Percentiles rank a stretch among this genome's conserved stretches.
Conservation (phyloP, 2,888 invertebrate species). For the Temnothorax unifasciatus region DNA sequence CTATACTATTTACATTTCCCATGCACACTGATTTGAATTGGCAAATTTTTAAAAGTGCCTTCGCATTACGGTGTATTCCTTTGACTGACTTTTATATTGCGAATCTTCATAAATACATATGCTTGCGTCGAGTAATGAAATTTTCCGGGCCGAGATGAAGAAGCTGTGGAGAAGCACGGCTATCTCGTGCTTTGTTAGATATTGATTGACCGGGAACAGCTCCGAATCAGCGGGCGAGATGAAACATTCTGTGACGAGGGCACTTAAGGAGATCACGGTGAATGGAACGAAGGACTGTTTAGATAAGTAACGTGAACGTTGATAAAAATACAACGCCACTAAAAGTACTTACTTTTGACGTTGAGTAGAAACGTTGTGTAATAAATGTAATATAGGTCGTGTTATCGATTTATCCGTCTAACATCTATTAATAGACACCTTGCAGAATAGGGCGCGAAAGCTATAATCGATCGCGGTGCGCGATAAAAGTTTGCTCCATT, state of each 20-base stretch:
- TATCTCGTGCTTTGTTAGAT: slow-evolving; percentile 23
- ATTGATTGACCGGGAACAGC: slow-evolving; percentile 33
- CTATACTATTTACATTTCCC: background rate
- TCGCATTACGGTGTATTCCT: background rate
- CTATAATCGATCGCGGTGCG: slow-evolving; percentile 18
- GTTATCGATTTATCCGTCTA: slow-evolving; percentile 45
- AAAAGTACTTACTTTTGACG: slow-evolving; percentile 31
- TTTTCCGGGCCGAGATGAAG: background rate
- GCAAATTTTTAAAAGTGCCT: background rate
- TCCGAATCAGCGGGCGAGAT: slow-evolving; percentile 25
- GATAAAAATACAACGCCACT: slow-evolving; percentile 15
- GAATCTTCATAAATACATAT: background rate
- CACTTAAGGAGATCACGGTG: slow-evolving; percentile 20
- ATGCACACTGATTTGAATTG: background rate
- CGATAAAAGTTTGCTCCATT: slow-evolving; percentile 38
- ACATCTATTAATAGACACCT: slow-evolving; percentile 52
- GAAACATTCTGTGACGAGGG: slow-evolving; percentile 26
- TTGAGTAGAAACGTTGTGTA: slow-evolving; percentile 41
- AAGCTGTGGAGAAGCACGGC: background rate
- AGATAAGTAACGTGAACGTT: slow-evolving; percentile 14
- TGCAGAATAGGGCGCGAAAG: slow-evolving; percentile 41
- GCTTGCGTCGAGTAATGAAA: background rate
- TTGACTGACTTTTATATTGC: background rate
- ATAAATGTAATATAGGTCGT: slow-evolving; percentile 56
- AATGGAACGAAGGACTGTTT: slow-evolving; percentile 26